Conservation (phyloP, 1,140 invertebrate species). For the Coptotermes formosanus region DNA sequence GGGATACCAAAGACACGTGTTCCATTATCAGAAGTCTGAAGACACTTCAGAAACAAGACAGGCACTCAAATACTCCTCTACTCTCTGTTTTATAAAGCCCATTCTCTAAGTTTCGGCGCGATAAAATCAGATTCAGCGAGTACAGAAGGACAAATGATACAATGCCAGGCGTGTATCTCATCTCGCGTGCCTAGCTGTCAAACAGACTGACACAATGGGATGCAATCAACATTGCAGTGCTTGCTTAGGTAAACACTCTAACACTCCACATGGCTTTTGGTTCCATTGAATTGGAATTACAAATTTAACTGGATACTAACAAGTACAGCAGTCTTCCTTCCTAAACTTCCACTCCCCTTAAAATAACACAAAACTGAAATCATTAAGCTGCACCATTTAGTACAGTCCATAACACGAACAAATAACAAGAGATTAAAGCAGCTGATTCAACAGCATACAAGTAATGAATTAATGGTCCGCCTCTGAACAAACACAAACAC, state of each 20-base stretch:
- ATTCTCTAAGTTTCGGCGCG: not conserved
- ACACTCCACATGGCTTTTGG: constrained; percentile 8
- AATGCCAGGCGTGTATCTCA: not conserved
- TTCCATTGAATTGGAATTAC: not conserved
- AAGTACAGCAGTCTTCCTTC: no score
- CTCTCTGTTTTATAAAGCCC: no score
- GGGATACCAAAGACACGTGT: no score
- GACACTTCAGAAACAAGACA: no score
- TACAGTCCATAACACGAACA: not conserved
- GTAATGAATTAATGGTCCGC: no score
- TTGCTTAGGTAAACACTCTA: not conserved
- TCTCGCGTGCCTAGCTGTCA: not conserved
- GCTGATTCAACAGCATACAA: not conserved
- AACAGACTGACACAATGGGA: not conserved
- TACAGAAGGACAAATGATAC: not conserved
- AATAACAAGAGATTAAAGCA: not conserved
- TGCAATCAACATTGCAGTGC: not conserved
- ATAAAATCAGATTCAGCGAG: not conserved
- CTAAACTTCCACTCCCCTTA: not conserved
- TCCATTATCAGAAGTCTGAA: no score
- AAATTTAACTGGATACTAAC: not conserved
- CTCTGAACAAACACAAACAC: no score
- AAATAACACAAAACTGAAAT: not conserved
- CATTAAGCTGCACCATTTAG: not conserved
- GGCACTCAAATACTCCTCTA: no score